Percentiles rank a stretch among this genome's conserved stretches.
Evolutionary conservation across 2,888 invertebrate species (phyloP).

Genomic region (Drosophila anomalata): DNA sequence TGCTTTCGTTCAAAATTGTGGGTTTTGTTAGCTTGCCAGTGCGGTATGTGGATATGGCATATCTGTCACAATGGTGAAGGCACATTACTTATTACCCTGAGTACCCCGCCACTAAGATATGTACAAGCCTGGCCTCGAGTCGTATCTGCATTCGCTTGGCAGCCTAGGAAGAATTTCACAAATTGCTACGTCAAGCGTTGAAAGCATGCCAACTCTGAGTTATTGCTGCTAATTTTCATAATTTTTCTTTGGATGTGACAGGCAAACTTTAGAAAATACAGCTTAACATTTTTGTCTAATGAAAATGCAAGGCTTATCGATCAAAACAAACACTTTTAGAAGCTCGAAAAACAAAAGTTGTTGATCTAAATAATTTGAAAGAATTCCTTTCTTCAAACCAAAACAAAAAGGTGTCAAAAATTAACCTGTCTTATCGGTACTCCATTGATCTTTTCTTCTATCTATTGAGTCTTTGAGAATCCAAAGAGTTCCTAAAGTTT

Average conservation of each 20-base stretch:
- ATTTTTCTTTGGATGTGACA: slow-evolving; percentile 15
- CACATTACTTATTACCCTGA: slow-evolving; percentile 57
- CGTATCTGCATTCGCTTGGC: slow-evolving; percentile 21
- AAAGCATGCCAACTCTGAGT: slow-evolving; percentile 66
- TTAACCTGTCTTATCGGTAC: background rate
- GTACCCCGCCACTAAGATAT: slow-evolving; percentile 4
- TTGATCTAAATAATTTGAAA: background rate
- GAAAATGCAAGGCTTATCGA: slow-evolving; percentile 10
- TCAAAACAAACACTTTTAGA: background rate
- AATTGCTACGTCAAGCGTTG: slow-evolving; percentile 75
- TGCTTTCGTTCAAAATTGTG: slow-evolving; percentile 51
- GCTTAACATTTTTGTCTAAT: background rate
- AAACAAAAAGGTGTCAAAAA: background rate
- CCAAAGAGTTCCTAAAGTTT: background rate
- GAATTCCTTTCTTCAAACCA: background rate
- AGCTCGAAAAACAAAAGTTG: background rate
- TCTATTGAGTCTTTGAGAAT: background rate
- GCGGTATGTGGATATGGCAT: slow-evolving; percentile 10
- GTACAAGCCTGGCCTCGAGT: slow-evolving; percentile 18
- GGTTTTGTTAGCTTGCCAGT: slow-evolving; percentile 36
- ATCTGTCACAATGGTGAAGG: slow-evolving; percentile 62
- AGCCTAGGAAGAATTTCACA: slow-evolving; percentile 69
- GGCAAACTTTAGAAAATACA: background rate
- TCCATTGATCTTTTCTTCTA: background rate
- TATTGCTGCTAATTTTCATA: slow-evolving; percentile 30